Conservation (phyloP, 2,113 vertebrate genomes). For the Malurus elegans region DNA sequence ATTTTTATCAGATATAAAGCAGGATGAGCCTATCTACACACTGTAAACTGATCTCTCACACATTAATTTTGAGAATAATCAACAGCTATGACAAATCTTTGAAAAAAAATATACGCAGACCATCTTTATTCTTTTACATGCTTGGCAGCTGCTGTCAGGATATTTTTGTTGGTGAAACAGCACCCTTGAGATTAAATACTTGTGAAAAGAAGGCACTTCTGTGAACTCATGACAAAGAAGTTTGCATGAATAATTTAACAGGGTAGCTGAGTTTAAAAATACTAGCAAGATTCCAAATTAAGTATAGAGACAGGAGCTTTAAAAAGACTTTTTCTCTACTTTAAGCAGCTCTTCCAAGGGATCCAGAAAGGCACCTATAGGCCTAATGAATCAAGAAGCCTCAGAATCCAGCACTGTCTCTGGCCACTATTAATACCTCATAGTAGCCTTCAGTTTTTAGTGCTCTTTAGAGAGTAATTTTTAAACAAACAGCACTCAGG, state of each 20-base stretch:
- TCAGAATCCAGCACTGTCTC: background rate
- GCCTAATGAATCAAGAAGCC: background rate
- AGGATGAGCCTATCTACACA: background rate
- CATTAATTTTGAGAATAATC: background rate
- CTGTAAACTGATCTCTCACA: background rate
- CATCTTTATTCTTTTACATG: background rate
- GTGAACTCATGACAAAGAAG: background rate
- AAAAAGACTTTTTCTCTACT: background rate
- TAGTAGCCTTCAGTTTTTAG: background rate
- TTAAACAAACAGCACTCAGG: constrained; percentile 35
- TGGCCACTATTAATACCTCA: background rate
- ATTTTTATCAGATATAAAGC: background rate
- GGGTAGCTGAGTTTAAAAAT: background rate
- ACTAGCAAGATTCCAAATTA: background rate
- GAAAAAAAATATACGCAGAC: background rate
- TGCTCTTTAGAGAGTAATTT: background rate
- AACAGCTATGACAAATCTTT: background rate
- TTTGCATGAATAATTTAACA: constrained; percentile 5
- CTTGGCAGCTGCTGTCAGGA: background rate
- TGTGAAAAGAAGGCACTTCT: background rate
- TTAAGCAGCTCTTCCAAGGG: background rate
- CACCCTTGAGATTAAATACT: background rate
- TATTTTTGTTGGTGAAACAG: background rate
- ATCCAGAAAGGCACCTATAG: background rate
- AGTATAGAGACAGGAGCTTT: background rate